phyloP scores from a whole-genome alignment of 2,113 vertebrate species.

The Callaeas wilsoni region DNA sequence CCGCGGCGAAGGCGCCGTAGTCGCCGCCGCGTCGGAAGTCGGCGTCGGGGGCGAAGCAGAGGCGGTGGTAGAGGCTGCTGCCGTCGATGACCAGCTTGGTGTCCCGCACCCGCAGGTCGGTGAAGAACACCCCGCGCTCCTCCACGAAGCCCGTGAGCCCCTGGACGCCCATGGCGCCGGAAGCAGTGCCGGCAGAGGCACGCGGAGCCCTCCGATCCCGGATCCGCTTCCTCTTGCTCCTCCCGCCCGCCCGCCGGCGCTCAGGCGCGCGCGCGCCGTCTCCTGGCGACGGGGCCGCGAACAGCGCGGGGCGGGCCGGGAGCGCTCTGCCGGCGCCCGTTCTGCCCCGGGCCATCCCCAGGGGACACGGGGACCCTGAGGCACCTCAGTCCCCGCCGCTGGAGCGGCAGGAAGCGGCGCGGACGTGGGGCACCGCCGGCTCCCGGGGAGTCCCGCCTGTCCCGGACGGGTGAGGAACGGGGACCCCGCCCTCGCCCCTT shows the following conservation, averaged over 20 bases:
- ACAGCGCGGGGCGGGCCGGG: fast-evolving
- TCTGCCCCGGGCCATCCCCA: fast-evolving
- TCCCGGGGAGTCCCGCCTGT: not conserved
- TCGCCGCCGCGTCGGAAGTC: conserved; percentile 86
- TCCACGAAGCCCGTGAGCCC: conserved; percentile 83
- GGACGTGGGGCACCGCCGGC: too few relatives aligned
- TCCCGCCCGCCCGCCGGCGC: fast-evolving
- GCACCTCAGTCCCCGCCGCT: not conserved
- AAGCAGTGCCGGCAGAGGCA: fast-evolving
- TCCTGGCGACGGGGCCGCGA: not conserved
- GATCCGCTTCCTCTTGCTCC: not conserved
- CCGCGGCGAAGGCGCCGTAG: conserved; percentile 78
- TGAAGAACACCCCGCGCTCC: conserved; percentile 78
- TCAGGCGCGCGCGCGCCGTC: not conserved
- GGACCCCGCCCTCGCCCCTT: not conserved
- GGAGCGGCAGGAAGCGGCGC: not conserved
- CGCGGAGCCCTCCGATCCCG: not conserved
- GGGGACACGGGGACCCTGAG: not conserved
- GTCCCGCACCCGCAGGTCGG: conserved; percentile 78
- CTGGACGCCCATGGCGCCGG: conserved; percentile 82
- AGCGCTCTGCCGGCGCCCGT: not conserved
- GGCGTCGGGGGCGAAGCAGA: conserved; percentile 79
- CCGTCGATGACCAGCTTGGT: conserved; percentile 87
- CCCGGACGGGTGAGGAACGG: not conserved
- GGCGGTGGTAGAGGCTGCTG: conserved; percentile 83